These are phyloP conservation scores for Addax nasomaculatus DNA, from an alignment of 2,113 vertebrate species.

Conservation along the genomic window DNA sequence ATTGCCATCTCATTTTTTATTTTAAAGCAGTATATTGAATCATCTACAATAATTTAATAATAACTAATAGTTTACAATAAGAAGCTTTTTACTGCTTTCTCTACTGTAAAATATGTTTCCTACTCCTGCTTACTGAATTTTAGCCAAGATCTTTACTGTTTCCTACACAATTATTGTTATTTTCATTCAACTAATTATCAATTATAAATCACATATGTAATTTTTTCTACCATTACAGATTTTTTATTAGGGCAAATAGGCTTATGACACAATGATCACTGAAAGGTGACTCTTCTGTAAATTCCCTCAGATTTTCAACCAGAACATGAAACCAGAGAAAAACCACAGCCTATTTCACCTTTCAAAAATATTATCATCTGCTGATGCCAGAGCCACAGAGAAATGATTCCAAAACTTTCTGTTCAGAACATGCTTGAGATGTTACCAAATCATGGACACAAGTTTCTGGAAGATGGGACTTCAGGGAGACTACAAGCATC, in stretches of 20 bases:
- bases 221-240: background rate
- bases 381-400: background rate
- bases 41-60: background rate
- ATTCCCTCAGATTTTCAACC: background rate
- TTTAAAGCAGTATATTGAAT: background rate
- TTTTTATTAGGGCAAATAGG: background rate
- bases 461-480: background rate
- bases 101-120: background rate
- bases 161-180: background rate
- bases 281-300: background rate
- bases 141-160: background rate
- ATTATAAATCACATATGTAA: background rate
- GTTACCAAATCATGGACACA: background rate
- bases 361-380: background rate
- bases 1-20: background rate
- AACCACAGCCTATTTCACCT: background rate
- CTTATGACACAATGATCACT: background rate
- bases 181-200: background rate
- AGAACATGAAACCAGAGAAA: background rate
- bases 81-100: background rate
- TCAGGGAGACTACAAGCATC: background rate
- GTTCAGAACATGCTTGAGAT: background rate
- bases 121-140: background rate
- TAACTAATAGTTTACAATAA: background rate
- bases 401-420: background rate